Evolutionary conservation across 2,113 vertebrate species (phyloP), one percentile per base, ranked within the genome.

Genomic region (Sceloporus undulatus): DNA sequence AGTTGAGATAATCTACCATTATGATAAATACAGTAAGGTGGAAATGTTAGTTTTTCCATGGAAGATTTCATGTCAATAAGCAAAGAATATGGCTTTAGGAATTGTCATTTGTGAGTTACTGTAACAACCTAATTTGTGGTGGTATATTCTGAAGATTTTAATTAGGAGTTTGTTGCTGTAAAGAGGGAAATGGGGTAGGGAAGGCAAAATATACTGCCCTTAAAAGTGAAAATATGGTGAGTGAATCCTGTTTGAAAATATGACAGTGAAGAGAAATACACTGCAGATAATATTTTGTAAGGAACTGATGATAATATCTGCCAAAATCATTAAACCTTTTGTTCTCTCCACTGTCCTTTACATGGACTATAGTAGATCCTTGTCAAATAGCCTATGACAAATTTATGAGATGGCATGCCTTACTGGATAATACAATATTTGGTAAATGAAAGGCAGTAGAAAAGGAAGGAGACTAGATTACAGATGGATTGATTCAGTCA

Each of bases 1-100:
- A 96, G 91, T 86, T 88, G 88, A 82, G 11, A 71, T 80, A 38
- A 80, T 48, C 54, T 11, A 90, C 11, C 68, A 80, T 0, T 3
- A 34, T 65, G 14, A 76, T 54, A 23, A 70, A 70, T 42, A 65
- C 14, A 42, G 5, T 65, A 82, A 29, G 77, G 73, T 34, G n/a
- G 21, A 29, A 56, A 14, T 59, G 34, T 75, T 59, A 70, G 16
- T 77, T 80, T 71, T 18, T 79, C 23, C 70, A 73, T 38, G 18
- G 18, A 79, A 54, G 1, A 71, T 84, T 29, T 40, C 73, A 48
- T 6, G 29, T 42, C 18, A 25, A 2, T 68, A 79, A n/a, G 7
- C 48, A 75, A 75, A 25, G 59, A 34, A 76, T 66, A 76, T 82
- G 27, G 23, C 21, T 48, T 38, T 23, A 56, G n/a, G 14, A 68